Conservation (phyloP, 2,113 vertebrate genomes). For the Oriolus oriolus region DNA sequence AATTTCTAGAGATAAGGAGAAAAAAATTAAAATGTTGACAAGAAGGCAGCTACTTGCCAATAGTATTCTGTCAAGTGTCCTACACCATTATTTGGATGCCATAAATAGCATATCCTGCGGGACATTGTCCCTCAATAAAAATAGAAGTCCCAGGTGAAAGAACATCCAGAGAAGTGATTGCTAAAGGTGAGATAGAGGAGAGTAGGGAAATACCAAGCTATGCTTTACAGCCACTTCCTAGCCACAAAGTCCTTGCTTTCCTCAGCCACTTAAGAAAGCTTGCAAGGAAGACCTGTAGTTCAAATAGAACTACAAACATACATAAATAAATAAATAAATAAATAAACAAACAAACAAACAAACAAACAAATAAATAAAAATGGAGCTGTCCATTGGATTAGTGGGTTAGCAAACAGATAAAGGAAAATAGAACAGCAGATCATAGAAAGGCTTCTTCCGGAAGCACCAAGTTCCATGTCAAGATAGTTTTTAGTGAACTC, state of each 20-base stretch:
- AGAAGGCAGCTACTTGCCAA: not conserved
- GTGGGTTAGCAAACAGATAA: not conserved
- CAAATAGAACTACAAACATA: not conserved
- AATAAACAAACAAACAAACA: not conserved
- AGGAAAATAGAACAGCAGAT: not conserved
- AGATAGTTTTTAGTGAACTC: not conserved
- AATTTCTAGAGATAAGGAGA: not conserved
- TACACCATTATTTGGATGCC: not conserved
- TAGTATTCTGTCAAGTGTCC: not conserved
- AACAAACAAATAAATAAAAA: not conserved
- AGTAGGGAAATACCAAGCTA: not conserved
- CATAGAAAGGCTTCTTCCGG: not conserved
- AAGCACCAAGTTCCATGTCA: not conserved
- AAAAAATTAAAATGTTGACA: not conserved
- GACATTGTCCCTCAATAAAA: not conserved
- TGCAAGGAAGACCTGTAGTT: not conserved
- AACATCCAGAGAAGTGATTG: not conserved
- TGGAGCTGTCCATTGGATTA: not conserved
- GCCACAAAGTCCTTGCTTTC: not conserved
- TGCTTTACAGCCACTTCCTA: not conserved
- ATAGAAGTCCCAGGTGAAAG: not conserved
- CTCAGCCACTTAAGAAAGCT: not conserved
- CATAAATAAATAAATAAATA: not conserved
- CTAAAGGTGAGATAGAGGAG: not conserved
- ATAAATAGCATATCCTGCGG: not conserved